Evolutionary conservation across 2,797 vertebrate species (phyloP).

Genomic region (Rhinogobio ventralis): DNA sequence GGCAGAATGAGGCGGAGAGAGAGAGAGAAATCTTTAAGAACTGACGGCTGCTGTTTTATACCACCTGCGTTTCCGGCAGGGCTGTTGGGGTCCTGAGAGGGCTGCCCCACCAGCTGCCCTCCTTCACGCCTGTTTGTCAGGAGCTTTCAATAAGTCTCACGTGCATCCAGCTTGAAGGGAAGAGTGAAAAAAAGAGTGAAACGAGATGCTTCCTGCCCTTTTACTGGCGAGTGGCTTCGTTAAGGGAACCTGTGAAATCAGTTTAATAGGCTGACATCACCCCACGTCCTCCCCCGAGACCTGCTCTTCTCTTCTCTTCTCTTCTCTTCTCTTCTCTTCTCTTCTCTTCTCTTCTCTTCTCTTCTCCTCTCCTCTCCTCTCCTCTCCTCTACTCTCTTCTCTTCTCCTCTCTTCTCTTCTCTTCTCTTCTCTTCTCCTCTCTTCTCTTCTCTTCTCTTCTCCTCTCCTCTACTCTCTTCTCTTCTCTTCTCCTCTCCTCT

Average conservation of each 20-base stretch:
- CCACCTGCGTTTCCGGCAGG: constrained; percentile 72
- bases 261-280: constrained; percentile 84
- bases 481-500: constrained; percentile 40
- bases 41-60: constrained; percentile 67
- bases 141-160: constrained; percentile 77
- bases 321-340: constrained; percentile 22
- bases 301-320: constrained; percentile 14
- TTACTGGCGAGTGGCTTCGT: constrained; percentile 81
- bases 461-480: background rate
- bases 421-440: constrained; percentile 16
- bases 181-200: constrained; percentile 67
- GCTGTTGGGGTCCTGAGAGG: constrained; percentile 73
- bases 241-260: constrained; percentile 84
- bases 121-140: constrained; percentile 80
- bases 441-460: constrained; percentile 52
- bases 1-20: constrained; percentile 14
- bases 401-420: background rate
- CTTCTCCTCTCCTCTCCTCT: constrained; percentile 34
- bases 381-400: constrained; percentile 10
- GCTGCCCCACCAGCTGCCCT: constrained; percentile 77
- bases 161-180: constrained; percentile 67
- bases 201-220: constrained; percentile 83
- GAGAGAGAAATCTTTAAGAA: constrained; percentile 60
- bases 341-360: constrained; percentile 53
- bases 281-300: constrained; percentile 71